Evolutionary conservation across 2,113 vertebrate species (phyloP).

Genomic region (Dolichallabes microphthalmus): DNA sequence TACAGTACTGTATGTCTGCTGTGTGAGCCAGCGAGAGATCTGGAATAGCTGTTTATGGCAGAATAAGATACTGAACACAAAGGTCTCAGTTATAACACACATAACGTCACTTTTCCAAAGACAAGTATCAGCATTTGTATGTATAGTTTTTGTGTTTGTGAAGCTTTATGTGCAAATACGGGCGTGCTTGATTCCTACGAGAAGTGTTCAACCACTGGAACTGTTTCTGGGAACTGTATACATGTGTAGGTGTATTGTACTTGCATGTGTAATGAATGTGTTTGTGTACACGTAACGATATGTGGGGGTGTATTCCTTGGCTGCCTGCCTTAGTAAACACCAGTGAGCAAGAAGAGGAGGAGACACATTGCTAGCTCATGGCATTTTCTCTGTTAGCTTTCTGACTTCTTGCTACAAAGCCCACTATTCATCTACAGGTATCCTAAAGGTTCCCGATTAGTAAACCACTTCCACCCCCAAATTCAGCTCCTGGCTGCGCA

Average conservation of each 20-base stretch:
- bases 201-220: neutral
- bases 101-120: slow-evolving; percentile 49
- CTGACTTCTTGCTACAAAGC: slow-evolving; percentile 66
- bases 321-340: slow-evolving; percentile 66
- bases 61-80: slow-evolving; percentile 63
- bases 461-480: slow-evolving; percentile 65
- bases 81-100: slow-evolving; percentile 59
- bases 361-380: slow-evolving; percentile 59
- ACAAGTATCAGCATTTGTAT: slow-evolving; percentile 9
- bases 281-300: slow-evolving; percentile 32
- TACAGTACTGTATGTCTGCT: slow-evolving; percentile 41
- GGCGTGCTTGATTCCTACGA: neutral
- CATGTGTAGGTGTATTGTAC: slow-evolving; percentile 39
- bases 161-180: slow-evolving; percentile 6
- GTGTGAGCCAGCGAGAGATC: slow-evolving; percentile 51
- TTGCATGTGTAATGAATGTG: slow-evolving; percentile 36
- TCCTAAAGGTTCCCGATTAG: slow-evolving; percentile 54
- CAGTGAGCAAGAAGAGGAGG: slow-evolving; percentile 50
- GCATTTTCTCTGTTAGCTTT: slow-evolving; percentile 71
- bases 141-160: slow-evolving; percentile 31
- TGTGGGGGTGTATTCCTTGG: slow-evolving; percentile 61
- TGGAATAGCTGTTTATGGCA: slow-evolving; percentile 53
- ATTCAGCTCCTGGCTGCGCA: slow-evolving; percentile 55
- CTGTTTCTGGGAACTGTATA: neutral
- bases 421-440: slow-evolving; percentile 71